Evolutionary conservation across 2,113 vertebrate genomes (phyloP).

Genomic region (Prunella himalayana): DNA sequence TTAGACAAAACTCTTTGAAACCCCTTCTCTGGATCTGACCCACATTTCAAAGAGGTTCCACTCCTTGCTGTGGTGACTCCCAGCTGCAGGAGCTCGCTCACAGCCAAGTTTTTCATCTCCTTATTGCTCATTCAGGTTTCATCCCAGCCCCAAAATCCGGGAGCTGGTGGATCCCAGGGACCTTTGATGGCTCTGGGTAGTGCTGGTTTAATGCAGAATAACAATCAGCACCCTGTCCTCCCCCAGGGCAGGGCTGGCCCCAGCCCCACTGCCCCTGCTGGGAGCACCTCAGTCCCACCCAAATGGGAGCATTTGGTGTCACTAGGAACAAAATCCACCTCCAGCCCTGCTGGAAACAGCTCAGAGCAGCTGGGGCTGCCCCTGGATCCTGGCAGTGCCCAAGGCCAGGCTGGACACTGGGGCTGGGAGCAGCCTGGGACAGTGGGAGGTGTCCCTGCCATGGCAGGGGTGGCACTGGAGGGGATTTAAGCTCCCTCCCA

Average conservation of each 20-base stretch:
- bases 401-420: background rate
- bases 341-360: background rate
- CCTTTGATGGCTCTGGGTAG: background rate
- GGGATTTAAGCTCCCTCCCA: rapidly evolving
- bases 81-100: background rate
- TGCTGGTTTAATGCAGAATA: background rate
- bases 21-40: background rate
- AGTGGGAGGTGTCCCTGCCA: background rate
- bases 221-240: background rate
- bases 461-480: background rate
- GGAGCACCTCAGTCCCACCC: background rate
- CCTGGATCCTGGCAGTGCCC: background rate
- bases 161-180: background rate
- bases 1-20: background rate
- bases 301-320: rapidly evolving
- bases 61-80: background rate
- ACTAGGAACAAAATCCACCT: rapidly evolving
- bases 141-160: background rate
- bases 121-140: background rate
- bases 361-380: background rate
- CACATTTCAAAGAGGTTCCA: background rate
- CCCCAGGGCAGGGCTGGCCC: background rate
- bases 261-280: background rate
- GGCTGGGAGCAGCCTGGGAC: background rate
- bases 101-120: background rate